Base-by-base conservation (phyloP, 2,888 invertebrate species). In the Hypomecis atomaria region DNA sequence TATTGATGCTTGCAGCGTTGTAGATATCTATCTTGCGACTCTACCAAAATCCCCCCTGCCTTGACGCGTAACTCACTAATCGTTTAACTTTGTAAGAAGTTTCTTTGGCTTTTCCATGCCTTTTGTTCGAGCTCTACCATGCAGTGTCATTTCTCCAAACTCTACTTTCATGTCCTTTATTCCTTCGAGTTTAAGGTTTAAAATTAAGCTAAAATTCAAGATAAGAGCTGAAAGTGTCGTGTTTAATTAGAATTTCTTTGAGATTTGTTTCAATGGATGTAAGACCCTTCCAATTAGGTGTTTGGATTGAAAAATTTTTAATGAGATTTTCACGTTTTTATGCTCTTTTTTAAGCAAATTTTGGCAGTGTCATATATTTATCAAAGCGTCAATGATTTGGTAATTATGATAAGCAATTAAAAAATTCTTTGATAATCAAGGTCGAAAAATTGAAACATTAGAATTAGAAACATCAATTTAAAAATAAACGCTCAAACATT, bases 221-320 rank as follows among this genome's bases (percentile, higher is more conserved):
- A 66, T 61, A 65, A 66, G 62, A 67, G 59, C 65, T 76, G 79
- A 78, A 78, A 83, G 84, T 79, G 79, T 79, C 75, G 71, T 75
- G 80, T 83, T 88, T 88, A 87, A 89, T 88, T 87, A 85, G 79
- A 85, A 85, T 82, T 81, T 65, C 52, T 65, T 75, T 73, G 77
- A 81, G 79, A 82, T 80, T 82, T 86, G 83, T 85, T 48, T 57
- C 10, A 74, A 74, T 76, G 81, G 74, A 81, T 77, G 77, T 75
- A 70, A 74, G 71, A 69, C 10, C 40, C 75, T 78, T 79, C 83
- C 87, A 84, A 89, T 89, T 88, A 86, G 81, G 86, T 85, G 81
- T 87, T 86, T 85, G 84, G 81, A 81, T 87, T 84, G 85, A 83
- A 81, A 74, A 75, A 42, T 86, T 88, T 89, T 89, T 90, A 89